Base-by-base conservation (phyloP, 2,113 vertebrate species). In the Cisticola juncidis region DNA sequence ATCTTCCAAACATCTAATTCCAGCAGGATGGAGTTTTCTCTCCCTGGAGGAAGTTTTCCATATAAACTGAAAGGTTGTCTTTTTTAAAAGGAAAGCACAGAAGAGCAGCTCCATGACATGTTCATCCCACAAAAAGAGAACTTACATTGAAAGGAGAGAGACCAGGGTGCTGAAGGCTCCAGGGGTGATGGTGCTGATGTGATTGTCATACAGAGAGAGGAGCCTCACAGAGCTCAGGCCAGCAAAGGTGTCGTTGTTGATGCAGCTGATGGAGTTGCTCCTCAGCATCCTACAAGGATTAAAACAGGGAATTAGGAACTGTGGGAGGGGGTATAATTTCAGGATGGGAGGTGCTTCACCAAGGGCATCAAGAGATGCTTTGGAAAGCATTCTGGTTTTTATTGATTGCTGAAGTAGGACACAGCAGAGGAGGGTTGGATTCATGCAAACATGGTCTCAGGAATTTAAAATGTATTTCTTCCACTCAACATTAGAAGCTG, bases 101-200 rank as follows among this genome's bases (percentile, higher is more conserved):
- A 73, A 62, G 28, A 71, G 53, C 14, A 36, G 29, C 73, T 77
- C 24, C 6, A 16, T 5, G 25, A 14, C 20, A 26, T 0, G 11
- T 23, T 47, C 11, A 8, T 48, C 31, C 25, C 26, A 10, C 6
- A 25, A 53, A 26, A 86, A 91, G 31, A 36, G 24, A 58, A 98
- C 99, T 99, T 93, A 99, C 99, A 99, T 99, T 91, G 99, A 99
- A 57, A 99, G 99, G 93, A 99, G 97, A 65, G 99, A 99, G 92
- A 99, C 99, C 14, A 99, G 98, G 0, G 99, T 99, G 97, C 98
- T 98, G 98, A 99, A 99, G 96, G 99, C 99, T 93, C 99, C 99
- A 0, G 99, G 99, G 73, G 98, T 98, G 93, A 99, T 99, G 82
- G 99, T 99, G 97, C 98, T 98, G 97, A 99, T 99, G 76, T 98